A percentile compares a stretch with the other conserved stretches of the same genome.
Conservation (phyloP, 2,888 invertebrate species). For the Hyles lineata region DNA sequence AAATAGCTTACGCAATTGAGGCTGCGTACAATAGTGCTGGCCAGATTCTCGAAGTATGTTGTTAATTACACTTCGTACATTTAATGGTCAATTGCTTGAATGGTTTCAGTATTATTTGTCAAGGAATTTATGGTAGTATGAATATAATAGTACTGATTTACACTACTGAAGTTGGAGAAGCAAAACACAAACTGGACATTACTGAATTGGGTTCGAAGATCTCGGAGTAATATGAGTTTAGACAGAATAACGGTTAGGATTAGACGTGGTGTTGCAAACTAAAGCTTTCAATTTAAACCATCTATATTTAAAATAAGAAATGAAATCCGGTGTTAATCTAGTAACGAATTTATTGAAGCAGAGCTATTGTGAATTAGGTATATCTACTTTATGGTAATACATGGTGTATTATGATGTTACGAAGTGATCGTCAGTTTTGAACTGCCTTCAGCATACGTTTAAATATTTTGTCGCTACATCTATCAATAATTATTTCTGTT, state of each 20-base stretch:
- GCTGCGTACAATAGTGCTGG: slow-evolving; percentile 25
- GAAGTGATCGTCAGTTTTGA: too few relatives aligned
- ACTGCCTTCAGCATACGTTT: too few relatives aligned
- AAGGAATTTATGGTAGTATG: neutral
- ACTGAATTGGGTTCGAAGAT: neutral
- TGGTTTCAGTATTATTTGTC: neutral
- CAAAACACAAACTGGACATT: neutral
- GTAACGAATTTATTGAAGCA: too few relatives aligned
- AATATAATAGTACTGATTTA: neutral
- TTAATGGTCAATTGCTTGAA: slow-evolving; percentile 4
- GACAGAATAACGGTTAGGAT: neutral
- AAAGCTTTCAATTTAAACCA: neutral
- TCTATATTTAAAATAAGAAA: neutral
- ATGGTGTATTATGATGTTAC: too few relatives aligned
- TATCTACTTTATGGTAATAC: too few relatives aligned
- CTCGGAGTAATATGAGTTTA: neutral
- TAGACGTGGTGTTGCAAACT: neutral
- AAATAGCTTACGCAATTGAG: slow-evolving; percentile 30
- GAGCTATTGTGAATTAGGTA: too few relatives aligned
- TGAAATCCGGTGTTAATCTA: too few relatives aligned
- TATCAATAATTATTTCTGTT: too few relatives aligned
- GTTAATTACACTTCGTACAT: neutral
- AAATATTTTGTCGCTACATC: too few relatives aligned
- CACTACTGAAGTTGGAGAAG: neutral
- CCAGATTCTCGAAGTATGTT: neutral